Conservation (phyloP, 1,140 invertebrate genomes). For the Scaptomyza graminum region DNA sequence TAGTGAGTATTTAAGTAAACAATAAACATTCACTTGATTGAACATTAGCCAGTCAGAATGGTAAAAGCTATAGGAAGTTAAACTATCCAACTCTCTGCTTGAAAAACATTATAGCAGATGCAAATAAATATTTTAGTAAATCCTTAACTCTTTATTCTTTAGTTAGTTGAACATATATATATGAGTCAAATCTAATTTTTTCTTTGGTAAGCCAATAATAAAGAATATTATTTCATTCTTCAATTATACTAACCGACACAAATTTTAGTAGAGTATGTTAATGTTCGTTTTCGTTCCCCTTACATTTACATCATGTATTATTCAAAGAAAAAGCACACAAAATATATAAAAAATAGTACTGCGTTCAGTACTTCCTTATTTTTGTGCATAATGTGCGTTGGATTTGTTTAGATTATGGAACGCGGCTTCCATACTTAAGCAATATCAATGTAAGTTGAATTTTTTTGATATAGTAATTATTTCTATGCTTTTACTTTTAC, state of each 20-base stretch:
- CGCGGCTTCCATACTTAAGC: conserved; percentile 9
- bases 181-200: no score
- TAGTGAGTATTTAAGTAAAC: conserved; percentile 70
- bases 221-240: background rate
- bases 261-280: background rate
- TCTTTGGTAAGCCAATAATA: conserved; percentile 3
- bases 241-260: background rate
- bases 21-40: conserved; percentile 48
- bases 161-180: no score
- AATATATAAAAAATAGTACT: background rate
- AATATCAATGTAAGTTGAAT: conserved; percentile 10
- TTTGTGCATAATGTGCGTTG: background rate
- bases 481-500: background rate
- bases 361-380: background rate
- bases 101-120: no score
- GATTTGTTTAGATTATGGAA: background rate
- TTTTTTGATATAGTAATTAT: background rate
- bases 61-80: conserved; percentile 3
- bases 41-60: conserved; percentile 2
- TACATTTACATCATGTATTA: no score
- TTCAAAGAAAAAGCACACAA: no score
- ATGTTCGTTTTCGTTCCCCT: background rate
- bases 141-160: no score
- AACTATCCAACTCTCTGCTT: no score
- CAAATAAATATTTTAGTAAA: no score